Conservation (phyloP, 2,113 vertebrate genomes). For the Terrapene triunguis region DNA sequence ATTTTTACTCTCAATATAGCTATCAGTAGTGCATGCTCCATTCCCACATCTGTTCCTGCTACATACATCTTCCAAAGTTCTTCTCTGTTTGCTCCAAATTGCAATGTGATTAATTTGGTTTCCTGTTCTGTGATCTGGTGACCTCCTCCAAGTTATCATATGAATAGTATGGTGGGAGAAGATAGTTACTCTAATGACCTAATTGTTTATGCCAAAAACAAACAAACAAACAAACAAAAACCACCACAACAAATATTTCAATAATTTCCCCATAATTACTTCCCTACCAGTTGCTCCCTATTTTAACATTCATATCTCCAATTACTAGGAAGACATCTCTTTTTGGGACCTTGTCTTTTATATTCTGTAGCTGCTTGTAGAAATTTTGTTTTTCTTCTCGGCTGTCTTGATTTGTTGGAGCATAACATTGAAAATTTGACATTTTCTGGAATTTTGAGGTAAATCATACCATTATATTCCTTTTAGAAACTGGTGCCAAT, state of each 20-base stretch:
- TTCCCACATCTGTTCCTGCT: not conserved
- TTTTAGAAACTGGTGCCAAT: not conserved
- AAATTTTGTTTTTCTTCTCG: not conserved
- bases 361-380: not conserved
- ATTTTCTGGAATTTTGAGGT: not conserved
- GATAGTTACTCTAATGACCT: not conserved
- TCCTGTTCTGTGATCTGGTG: not conserved
- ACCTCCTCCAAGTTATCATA: not conserved
- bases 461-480: not conserved
- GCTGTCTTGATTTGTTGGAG: not conserved
- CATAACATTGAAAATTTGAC: not conserved
- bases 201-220: not conserved
- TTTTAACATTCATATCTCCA: not conserved
- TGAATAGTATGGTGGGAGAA: no score
- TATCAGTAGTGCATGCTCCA: not conserved
- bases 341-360: not conserved
- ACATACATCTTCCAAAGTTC: not conserved
- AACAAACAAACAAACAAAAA: no score
- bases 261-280: not conserved
- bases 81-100: not conserved
- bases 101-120: not conserved
- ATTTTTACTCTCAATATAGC: not conserved
- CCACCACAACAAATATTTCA: not conserved
- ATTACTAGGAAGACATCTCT: not conserved
- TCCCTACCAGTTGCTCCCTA: not conserved